A percentile compares a stretch with the other conserved stretches of the same genome.
Conservation (phyloP, 64 coral and sea anemone species). For the Trachythela sp. region DNA sequence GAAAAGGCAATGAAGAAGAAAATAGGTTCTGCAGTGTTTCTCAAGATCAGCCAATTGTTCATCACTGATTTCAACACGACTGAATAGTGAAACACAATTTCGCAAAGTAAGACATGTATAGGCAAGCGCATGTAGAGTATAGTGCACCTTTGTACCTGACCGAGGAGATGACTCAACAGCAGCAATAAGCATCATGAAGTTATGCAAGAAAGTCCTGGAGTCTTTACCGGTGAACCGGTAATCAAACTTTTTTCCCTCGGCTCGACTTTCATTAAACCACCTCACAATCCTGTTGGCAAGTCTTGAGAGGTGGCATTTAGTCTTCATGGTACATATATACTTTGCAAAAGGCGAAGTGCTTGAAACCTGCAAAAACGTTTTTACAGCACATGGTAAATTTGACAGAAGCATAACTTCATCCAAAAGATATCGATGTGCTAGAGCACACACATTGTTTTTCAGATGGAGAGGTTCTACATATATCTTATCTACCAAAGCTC, state of each 20-base stretch:
- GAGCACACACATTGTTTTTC: constrained; percentile 44
- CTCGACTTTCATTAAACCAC: constrained; percentile 35
- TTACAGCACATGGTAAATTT: neutral
- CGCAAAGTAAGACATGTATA: constrained; percentile 35
- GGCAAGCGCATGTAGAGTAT: constrained; percentile 26
- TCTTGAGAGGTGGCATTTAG: constrained; percentile 27
- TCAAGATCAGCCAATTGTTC: too few relatives aligned
- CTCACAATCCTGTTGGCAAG: constrained; percentile 18
- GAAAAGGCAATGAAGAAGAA: neutral
- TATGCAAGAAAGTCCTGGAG: constrained; percentile 19
- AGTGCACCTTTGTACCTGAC: constrained; percentile 17
- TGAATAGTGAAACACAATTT: constrained; percentile 37
- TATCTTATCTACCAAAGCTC: constrained; percentile 12
- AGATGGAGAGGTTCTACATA: constrained; percentile 47
- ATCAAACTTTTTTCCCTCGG: constrained; percentile 41
- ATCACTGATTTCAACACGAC: neutral
- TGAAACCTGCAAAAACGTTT: constrained; percentile 24
- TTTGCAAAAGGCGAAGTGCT: constrained; percentile 18
- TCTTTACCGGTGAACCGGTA: constrained; percentile 42
- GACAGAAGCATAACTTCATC: constrained; percentile 8
- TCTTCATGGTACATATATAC: constrained; percentile 21
- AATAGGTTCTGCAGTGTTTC: neutral
- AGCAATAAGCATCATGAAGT: constrained; percentile 27
- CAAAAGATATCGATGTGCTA: constrained; percentile 29
- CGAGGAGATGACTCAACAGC: constrained; percentile 20